Conservation (phyloP, 92 coral and sea anemone genomes). For the Hydrozoanthus gracilis region DNA sequence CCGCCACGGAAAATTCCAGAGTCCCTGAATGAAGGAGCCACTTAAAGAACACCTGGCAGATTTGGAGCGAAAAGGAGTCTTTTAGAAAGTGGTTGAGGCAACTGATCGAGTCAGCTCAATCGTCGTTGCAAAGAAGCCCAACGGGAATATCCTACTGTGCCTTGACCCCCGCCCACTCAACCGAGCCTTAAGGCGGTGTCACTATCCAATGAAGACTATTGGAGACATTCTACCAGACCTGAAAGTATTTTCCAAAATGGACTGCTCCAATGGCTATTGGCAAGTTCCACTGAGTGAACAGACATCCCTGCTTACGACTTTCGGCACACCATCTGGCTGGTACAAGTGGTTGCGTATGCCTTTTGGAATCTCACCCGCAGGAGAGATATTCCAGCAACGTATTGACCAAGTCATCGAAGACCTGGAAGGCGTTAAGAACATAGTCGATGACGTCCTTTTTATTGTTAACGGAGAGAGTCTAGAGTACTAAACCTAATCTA, state of each 20-base stretch:
- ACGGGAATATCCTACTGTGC: slow-evolving; percentile 41
- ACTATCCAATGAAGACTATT: slow-evolving; percentile 47
- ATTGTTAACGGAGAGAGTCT: slow-evolving; percentile 42
- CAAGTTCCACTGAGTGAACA: no score
- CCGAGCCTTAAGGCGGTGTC: slow-evolving; percentile 48
- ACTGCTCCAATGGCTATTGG: slow-evolving; percentile 51
- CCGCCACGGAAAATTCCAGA: slow-evolving; percentile 52
- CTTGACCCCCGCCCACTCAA: slow-evolving; percentile 53
- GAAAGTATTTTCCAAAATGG: slow-evolving; percentile 47
- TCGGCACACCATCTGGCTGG: no score
- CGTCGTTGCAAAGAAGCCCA: slow-evolving; percentile 40
- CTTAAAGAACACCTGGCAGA: slow-evolving; percentile 40
- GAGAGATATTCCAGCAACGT: no score
- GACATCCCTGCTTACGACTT: no score
- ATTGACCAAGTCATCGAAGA: neutral
- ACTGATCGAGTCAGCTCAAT: slow-evolving; percentile 43
- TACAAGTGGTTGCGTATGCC: no score
- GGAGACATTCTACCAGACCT: slow-evolving; percentile 43
- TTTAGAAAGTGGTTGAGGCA: slow-evolving; percentile 46
- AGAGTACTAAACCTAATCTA: no score
- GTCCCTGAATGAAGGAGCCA: neutral
- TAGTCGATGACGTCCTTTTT: slow-evolving; percentile 19
- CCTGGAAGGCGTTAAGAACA: slow-evolving; percentile 2
- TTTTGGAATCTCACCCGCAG: no score
- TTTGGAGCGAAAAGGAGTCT: slow-evolving; percentile 36